Evolutionary conservation across 2,888 invertebrate species (phyloP), one percentile per base, ranked within the genome.

Genomic region (Ryuthela nishihirai): DNA sequence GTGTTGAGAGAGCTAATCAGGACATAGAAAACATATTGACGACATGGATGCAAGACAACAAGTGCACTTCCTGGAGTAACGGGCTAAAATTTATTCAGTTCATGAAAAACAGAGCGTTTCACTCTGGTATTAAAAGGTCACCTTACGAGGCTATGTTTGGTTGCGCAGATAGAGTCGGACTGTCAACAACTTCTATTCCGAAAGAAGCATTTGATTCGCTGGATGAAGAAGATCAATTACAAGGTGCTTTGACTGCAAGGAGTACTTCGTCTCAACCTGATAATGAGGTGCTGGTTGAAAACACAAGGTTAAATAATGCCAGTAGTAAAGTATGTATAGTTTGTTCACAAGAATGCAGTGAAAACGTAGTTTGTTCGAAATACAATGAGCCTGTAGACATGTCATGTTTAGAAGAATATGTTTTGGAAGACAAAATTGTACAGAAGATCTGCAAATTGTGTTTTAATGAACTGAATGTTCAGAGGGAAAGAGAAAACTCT

Each of bases 1-100:
- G 23, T 9, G 48, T 43, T 25, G 48, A 55, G 43, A n/a, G 50
- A 17, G 41, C 46, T 7, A 40, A 52, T 41, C 58, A 58, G 18
- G 52, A 58, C 35, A 38, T 58, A 32, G 50, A 58, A 29, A 49
- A 40, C 10, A 58, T 58, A 41, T 38, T 58, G 45, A 39, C 32
- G 15, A 45, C 35, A 2, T 58, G 45, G 52, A 34, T 58, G 50
- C 44, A 43, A 42, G 40, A 49, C n/a, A 32, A 40, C 36, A 24
- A 41, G 18, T 43, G 54, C 9, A 59, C 40, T 35, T 38, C 60
- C 0, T 64, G 63, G 61, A 47, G 45, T 17, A 44, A 65, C 17
- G 65, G 62, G 43, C 35, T 64, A 43, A 43, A 52, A 38, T 58
- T 54, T 49, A 46, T 65, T 12, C 64, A 64, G 36, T 53, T 48